Evolutionary conservation across 1,140 invertebrate genomes (phyloP), one percentile per base, ranked within the genome.

Genomic region (Achatina immaculata): DNA sequence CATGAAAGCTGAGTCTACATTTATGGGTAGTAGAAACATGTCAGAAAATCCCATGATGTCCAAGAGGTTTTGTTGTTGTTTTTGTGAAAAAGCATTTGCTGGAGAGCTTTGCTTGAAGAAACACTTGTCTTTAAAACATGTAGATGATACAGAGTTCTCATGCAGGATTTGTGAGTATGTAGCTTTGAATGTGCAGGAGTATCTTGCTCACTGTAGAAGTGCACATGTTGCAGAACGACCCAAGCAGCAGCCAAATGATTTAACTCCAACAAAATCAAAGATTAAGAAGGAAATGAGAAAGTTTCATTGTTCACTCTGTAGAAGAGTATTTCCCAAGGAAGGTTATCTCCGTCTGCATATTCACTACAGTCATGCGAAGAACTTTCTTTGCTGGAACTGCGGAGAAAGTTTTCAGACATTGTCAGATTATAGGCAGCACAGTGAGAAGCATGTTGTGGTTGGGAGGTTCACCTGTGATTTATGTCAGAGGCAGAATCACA

Each of bases 341-440:
- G 58, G 58, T 7, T 62, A 62, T 62, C 28, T 62, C 1, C 2
- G 28, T 14, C 28, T n/a, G 16, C 58, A 62, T 34, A 34, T 62
- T 6, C n/a, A 62, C 28, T 62, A 62, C 16, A 62, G 58, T 16
- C 58, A 62, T 62, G 28, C n/a, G 4, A 28, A 62, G 28, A 62
- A 3, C 58, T 42, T 71, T 71, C 38, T 71, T 21, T 71, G 38
- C 21, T 45, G 68, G 38, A 21, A 42, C 40, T 71, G 68, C n/a
- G 42, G 38, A 4, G 42, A 42, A 21, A 71, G 21, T 42, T 14
- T 71, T n/a, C 42, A 45, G 28, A 71, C 24, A 40, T 42, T 71
- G 68, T 40, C 68, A 42, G 68, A 71, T 11, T 71, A 71, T 31
- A 71, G 34, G 38, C 38, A 71, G 42, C 38, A 71, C 68, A 42